phyloP scores from a whole-genome alignment of 2,797 vertebrate genomes.

The Acrossocheilus wenchowensis region DNA sequence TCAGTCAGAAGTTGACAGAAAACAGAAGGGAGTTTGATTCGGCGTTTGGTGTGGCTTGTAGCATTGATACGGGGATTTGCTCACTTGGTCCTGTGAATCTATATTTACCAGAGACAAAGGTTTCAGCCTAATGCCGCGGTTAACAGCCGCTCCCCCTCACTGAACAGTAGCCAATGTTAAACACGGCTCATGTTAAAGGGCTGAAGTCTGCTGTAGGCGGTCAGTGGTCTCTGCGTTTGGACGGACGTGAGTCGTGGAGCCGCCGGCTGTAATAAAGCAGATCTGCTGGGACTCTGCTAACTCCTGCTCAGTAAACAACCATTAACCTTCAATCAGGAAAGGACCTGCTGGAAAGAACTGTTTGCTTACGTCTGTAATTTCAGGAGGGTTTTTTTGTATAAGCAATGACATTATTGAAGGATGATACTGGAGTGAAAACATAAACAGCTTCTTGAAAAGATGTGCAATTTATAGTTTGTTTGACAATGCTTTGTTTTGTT shows the following conservation, averaged over 20 bases:
- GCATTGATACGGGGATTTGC: constrained; percentile 44
- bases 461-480: neutral
- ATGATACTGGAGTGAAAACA: neutral
- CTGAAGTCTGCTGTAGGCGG: neutral
- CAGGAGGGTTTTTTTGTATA: neutral
- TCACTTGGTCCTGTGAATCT: constrained; percentile 34
- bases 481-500: neutral
- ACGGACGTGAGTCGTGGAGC: neutral
- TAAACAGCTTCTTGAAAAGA: neutral
- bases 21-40: constrained; percentile 27
- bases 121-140: constrained; percentile 47
- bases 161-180: constrained; percentile 27
- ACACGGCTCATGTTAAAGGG: constrained; percentile 17
- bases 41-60: neutral
- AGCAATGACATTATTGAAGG: neutral
- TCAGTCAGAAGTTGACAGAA: constrained; percentile 14
- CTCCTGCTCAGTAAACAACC: constrained; percentile 32
- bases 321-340: constrained; percentile 22
- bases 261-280: neutral
- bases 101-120: constrained; percentile 50
- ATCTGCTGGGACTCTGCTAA: neutral
- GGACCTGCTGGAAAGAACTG: neutral
- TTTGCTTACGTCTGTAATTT: neutral
- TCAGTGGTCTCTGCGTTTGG: constrained; percentile 9
- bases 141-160: constrained; percentile 14